Percentiles rank a stretch among this genome's conserved stretches.
phyloP scores from a whole-genome alignment of 1,140 invertebrate genomes.

The Trinorchestia longiramus region DNA sequence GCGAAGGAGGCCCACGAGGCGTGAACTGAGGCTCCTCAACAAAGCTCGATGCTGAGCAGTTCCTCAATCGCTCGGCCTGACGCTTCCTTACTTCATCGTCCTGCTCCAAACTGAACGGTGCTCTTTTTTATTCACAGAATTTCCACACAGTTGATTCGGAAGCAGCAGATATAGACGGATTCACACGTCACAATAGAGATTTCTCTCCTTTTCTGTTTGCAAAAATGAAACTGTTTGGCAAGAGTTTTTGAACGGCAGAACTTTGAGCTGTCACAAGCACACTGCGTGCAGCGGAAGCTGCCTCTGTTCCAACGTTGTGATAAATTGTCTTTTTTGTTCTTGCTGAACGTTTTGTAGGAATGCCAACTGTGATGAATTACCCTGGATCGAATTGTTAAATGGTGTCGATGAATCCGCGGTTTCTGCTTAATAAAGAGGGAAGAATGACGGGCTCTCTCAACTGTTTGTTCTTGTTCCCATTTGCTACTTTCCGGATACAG shows the following conservation, averaged over 20 bases:
- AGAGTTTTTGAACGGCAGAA: slow-evolving; percentile 42
- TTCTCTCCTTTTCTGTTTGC: not conserved
- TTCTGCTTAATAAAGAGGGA: not conserved
- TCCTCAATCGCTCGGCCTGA: not conserved
- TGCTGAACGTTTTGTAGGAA: not conserved
- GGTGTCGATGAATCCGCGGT: not conserved
- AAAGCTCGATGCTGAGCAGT: not conserved
- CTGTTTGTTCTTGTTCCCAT: not conserved
- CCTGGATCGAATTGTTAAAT: not conserved
- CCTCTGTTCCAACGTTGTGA: not conserved
- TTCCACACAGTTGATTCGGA: slow-evolving; percentile 28
- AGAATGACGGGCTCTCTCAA: not conserved
- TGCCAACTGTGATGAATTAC: not conserved
- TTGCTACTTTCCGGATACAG: not conserved
- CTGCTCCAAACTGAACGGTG: not conserved
- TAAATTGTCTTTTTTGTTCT: slow-evolving; percentile 4
- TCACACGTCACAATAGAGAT: not conserved
- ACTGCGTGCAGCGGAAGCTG: not conserved
- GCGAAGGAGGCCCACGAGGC: not conserved
- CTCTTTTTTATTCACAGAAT: not conserved
- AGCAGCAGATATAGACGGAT: slow-evolving; percentile 3
- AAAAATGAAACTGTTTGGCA: slow-evolving; percentile 18
- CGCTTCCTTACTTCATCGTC: not conserved
- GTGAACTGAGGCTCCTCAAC: not conserved
- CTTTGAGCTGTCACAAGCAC: slow-evolving; percentile 35